Conservation (phyloP, 2,113 vertebrate species). For the Mormyrus lacerda region DNA sequence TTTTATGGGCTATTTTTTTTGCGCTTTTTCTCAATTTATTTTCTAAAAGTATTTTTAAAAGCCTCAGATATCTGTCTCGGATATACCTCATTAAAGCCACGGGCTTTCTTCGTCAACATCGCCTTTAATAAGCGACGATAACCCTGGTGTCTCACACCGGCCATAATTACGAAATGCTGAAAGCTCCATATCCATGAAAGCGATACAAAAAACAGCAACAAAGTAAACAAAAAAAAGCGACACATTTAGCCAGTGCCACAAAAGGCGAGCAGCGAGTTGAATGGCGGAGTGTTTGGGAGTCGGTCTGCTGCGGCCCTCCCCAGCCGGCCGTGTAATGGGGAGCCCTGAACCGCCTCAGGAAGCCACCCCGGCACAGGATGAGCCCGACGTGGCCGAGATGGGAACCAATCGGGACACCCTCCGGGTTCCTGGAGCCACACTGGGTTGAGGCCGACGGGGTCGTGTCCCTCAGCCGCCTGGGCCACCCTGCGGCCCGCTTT, state of each 20-base stretch:
- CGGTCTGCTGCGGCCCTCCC: constrained; percentile 25
- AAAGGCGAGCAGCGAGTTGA: constrained; percentile 28
- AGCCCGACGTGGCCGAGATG: constrained; percentile 24
- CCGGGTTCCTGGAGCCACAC: constrained; percentile 30
- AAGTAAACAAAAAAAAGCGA: constrained; percentile 4
- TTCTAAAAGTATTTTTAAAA: neutral
- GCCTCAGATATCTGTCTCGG: neutral
- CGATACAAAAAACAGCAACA: neutral
- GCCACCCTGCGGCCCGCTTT: neutral
- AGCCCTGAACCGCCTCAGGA: constrained; percentile 15
- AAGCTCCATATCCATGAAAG: neutral
- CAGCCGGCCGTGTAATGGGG: constrained; percentile 30
- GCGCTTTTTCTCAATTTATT: neutral
- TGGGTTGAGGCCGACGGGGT: constrained; percentile 29
- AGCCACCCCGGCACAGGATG: constrained; percentile 18
- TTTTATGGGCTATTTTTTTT: neutral
- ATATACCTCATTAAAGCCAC: neutral
- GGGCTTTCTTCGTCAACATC: neutral
- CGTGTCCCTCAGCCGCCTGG: constrained; percentile 25
- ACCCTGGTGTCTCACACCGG: neutral
- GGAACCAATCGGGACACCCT: constrained; percentile 21
- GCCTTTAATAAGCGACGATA: neutral
- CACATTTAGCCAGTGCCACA: constrained; percentile 21
- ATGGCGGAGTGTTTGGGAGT: constrained; percentile 27
- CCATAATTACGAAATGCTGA: neutral